Base-by-base conservation (phyloP, 2,797 vertebrate genomes). In the Pterois miles region DNA sequence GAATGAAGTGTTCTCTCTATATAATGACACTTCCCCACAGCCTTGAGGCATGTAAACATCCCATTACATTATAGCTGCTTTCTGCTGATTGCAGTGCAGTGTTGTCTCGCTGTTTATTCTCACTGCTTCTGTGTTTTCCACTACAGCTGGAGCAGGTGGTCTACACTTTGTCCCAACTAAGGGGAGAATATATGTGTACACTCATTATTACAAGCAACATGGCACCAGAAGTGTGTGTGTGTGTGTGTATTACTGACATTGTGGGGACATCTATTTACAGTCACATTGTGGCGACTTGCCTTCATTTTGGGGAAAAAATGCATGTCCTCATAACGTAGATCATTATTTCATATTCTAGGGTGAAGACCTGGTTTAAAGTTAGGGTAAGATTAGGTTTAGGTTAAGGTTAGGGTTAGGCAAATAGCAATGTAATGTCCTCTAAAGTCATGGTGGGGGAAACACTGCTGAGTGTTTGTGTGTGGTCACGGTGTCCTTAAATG, bases 11-110 rank as follows among this genome's bases (percentile, higher is more conserved):
- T 27, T 76, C 22, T 25, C 43, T 75, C 43, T 6, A 50, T 71
- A 64, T 68, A 84, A 70, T 67, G 73, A 72, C 76, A 74, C 58
- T 75, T 71, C 22, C 14, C 16, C 25, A 22, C 36, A 38, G 60
- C 83, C 48, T 50, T 6, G 16, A 72, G 71, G 58, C 76, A 72
- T 76, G 14, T 82, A 69, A 75, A 77, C 76, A 82, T 66, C 65
- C 20, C 43, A 34, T 85, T 74, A 63, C 31, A 75, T 50, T 76
- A 66, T 20, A 66, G 54, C 59, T 74, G 46, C 23, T 67, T 54
- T 33, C 18, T 54, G 52, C 65, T 78, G 73, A 78, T 74, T 65
- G 74, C 58, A 56, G 34, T 33, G 25, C 29, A 46, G 33, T 31
- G 50, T 29, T 69, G 63, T 53, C 52, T 73, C 0, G 0, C 18